Evolutionary conservation across 1,140 invertebrate species (phyloP).

Genomic region (Meteorus sp.): DNA sequence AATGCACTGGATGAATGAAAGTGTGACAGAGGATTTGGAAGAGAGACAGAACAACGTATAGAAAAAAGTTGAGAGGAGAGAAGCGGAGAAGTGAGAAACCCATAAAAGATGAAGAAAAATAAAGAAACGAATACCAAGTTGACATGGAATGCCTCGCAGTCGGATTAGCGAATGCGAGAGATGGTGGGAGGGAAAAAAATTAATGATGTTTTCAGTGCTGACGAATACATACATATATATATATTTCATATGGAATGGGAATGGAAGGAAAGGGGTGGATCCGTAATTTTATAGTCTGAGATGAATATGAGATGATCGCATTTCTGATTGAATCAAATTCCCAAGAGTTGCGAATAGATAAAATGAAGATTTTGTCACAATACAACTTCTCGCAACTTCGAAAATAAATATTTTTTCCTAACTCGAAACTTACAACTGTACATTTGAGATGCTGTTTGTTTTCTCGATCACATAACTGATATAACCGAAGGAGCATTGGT

Average conservation of each 20-base stretch:
- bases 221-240: not conserved
- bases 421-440: no score
- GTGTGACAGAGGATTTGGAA: not conserved
- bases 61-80: no score
- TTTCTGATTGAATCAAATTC: no score
- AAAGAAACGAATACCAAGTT: not conserved
- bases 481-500: no score
- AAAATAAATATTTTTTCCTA: no score
- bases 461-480: no score
- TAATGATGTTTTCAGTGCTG: conserved; percentile 12
- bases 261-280: not conserved
- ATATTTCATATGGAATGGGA: not conserved
- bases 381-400: no score
- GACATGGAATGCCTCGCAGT: conserved; percentile 4
- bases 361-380: not conserved
- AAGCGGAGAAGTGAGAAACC: not conserved
- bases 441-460: no score
- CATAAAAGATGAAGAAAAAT: not conserved
- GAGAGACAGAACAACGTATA: not conserved
- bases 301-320: no score
- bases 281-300: no score
- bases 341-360: not conserved
- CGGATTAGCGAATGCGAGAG: conserved; percentile 17
- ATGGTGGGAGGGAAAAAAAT: conserved; percentile 15
- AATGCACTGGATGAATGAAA: conserved; percentile 12